phyloP scores from a whole-genome alignment of 2,797 vertebrate genomes.

The Syndactyla subalaris region DNA sequence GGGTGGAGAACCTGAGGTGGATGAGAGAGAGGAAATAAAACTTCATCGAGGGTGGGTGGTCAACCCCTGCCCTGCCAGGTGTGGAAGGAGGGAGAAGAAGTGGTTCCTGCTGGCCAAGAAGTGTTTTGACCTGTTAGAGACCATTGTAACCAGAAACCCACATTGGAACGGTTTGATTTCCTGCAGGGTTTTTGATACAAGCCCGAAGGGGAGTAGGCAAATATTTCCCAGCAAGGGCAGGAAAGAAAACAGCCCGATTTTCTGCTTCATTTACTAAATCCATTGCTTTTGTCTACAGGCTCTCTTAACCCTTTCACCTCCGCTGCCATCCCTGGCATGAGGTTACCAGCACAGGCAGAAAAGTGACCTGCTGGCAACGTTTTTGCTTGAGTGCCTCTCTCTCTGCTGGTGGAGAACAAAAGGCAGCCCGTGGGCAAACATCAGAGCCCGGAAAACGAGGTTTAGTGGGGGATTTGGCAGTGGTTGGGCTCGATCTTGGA shows the following conservation, averaged over 20 bases:
- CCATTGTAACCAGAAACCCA: background rate
- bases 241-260: background rate
- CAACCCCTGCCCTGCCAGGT: background rate
- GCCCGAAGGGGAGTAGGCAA: background rate
- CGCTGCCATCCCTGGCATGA: background rate
- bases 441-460: background rate
- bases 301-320: background rate
- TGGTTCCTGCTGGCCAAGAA: background rate
- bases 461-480: background rate
- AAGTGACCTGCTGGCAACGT: background rate
- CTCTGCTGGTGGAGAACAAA: background rate
- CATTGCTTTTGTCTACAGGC: background rate
- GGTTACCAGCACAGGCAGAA: background rate
- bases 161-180: background rate
- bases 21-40: background rate
- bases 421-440: background rate
- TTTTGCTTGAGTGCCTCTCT: background rate
- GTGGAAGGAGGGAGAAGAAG: background rate
- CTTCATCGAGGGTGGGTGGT: background rate
- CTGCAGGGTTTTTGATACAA: background rate
- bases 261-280: constrained; percentile 12
- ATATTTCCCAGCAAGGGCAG: background rate
- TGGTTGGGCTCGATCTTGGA: background rate
- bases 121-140: background rate
- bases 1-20: background rate